Base-by-base conservation (phyloP, 2,113 vertebrate genomes). In the Caloenas nicobarica region DNA sequence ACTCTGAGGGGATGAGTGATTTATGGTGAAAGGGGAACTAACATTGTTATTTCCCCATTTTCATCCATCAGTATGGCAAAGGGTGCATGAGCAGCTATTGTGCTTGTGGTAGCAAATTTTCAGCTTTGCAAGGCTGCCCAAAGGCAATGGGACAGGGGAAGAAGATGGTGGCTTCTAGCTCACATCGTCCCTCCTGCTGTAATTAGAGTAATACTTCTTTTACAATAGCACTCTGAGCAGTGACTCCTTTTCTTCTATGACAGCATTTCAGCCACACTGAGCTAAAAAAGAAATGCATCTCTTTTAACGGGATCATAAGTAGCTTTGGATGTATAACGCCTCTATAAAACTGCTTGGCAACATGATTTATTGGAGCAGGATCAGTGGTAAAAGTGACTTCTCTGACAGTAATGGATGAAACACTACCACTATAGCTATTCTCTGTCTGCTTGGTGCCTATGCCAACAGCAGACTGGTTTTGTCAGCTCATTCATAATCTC, bases 401-500 rank as follows among this genome's bases (percentile, higher is more conserved):
- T 94, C 81, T 96, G 91, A 94, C 94, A 96, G 85, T 96, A 96
- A 96, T 88, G 84, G 95, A 96, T 97, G 93, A 95, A 96, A 93
- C 56, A 46, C 50, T 86, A 80, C 51, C 36, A 92, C 46, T 23
- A 2, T 78, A 87, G 86, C 93, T 91, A 77, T 94, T 94, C 90
- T 26, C 11, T 96, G 95, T 95, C 94, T 93, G 95, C 92, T 81
- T 89, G 73, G 73, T 85, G 82, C 78, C 83, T 86, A 42, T 74
- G 79, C 93, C 94, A 96, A 81, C 94, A 88, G 83, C 95, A 91
- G 86, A 81, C 85, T 86, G 79, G 61, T 96, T 97, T 93, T 96
- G 94, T 97, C 96, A 96, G 94, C 81, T 95, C 95, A 97, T 96
- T 96, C 96, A 96, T 97, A 97, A 94, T 94, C 85, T 94, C 66